Evolutionary conservation across 2,797 vertebrate genomes (phyloP), one percentile per base, ranked within the genome.

Genomic region (Enteromius thamalakanensis): DNA sequence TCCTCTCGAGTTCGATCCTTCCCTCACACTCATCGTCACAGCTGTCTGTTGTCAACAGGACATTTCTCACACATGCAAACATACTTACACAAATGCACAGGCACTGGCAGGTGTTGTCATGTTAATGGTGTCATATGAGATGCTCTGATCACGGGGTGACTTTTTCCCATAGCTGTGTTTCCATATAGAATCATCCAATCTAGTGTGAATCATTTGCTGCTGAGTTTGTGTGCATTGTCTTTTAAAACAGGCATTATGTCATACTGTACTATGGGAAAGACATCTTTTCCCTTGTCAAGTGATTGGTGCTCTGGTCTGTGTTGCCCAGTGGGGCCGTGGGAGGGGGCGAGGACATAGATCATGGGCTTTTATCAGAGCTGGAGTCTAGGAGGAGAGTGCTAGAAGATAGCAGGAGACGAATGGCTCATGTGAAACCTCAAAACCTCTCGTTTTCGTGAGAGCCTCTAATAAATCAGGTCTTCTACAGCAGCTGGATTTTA

Each of bases 11-110:
- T 75, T 65, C 12, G 14, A 68, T 55, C 32, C 72, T 40, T 75
- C 70, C 15, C 71, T 75, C 32, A 4, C 47, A 82, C 60, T 75
- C 70, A 65, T 53, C 60, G 6, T 76, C 80, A 76, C 72, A 82
- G 80, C 60, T 76, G 80, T 82, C 62, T n/a, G 80, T 55, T 82
- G 62, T 82, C 80, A 82, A 79, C 76, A 40, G 40, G 53, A 70
- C 15, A 29, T 70, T 79, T 78, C 51, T 71, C 67, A 71, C 55
- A 72, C 45, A 72, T 71, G 67, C 53, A 71, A 71, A 79, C 75
- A 71, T 17, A 37, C n/a, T 71, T 60, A 11, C 21, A 70, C 40
- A 51, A 26, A 71, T 26, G 60, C 76, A 79, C 37, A 77, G 40
- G 40, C 58, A 8, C 60, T 29, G 71, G 64, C 32, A 68, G 72